Evolutionary conservation across 2,888 invertebrate species (phyloP).

Genomic region (Neocrepidodera transversa): DNA sequence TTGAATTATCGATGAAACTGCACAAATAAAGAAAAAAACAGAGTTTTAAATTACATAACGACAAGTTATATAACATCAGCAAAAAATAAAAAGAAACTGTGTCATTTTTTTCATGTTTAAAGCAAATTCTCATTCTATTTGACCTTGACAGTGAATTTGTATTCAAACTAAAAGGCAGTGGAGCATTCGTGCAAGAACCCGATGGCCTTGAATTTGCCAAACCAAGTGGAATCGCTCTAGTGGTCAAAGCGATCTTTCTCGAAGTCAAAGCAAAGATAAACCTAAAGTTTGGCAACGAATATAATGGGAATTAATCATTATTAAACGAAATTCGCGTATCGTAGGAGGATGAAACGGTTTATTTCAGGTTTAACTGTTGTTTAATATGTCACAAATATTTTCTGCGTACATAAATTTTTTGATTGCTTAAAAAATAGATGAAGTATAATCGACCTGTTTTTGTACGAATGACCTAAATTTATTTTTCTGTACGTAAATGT

Average conservation of each 20-base stretch:
- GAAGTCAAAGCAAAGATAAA: conserved; percentile 3
- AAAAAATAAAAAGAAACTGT: no score
- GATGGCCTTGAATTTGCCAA: conserved; percentile 45
- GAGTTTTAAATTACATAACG: no score
- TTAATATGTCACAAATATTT: not conserved
- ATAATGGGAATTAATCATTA: not conserved
- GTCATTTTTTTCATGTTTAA: conserved; percentile 12
- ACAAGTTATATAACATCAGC: no score
- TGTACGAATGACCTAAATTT: no score
- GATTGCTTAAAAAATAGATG: not conserved
- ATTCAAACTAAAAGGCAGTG: conserved; percentile 47
- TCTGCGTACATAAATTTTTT: not conserved
- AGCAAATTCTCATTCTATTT: conserved; percentile 25
- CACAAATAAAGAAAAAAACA: no score
- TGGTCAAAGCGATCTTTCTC: conserved; percentile 14
- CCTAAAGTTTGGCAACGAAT: conserved; percentile 1
- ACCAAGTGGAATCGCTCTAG: conserved; percentile 36
- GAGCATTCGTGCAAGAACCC: conserved; percentile 46
- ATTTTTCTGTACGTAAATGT: no score
- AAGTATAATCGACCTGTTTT: no score
- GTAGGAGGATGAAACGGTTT: conserved; percentile 3
- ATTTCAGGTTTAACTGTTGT: not conserved
- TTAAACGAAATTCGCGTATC: not conserved
- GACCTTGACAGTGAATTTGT: conserved; percentile 42
- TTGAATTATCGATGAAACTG: no score